phyloP scores from a whole-genome alignment of 2,797 vertebrate genomes.

The Sebastiscus albofasciatus region DNA sequence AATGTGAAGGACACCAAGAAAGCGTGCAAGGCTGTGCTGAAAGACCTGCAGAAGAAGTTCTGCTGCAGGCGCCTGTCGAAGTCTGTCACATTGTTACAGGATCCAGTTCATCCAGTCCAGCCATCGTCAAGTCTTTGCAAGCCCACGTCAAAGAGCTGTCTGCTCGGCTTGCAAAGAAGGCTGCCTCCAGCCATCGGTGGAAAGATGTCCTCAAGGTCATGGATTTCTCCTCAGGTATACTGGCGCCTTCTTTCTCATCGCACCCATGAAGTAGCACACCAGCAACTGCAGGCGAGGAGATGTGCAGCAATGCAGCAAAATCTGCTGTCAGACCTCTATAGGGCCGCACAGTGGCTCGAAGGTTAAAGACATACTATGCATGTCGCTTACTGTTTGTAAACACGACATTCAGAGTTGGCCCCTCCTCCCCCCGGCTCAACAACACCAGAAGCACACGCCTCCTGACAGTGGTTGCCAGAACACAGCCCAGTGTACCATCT shows the following conservation, averaged over 20 bases:
- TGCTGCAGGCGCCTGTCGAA: too few relatives aligned
- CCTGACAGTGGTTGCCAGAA: too few relatives aligned
- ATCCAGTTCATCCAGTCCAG: too few relatives aligned
- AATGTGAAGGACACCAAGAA: neutral
- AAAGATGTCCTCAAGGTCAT: neutral
- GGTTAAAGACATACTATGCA: neutral
- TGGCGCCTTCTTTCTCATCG: neutral
- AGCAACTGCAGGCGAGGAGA: fast-evolving
- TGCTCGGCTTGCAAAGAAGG: too few relatives aligned
- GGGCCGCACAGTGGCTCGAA: neutral
- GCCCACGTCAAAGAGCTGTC: too few relatives aligned
- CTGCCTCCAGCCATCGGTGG: neutral
- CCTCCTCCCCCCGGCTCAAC: too few relatives aligned
- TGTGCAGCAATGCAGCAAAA: neutral
- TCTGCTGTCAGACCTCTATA: neutral
- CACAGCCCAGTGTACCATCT: too few relatives aligned
- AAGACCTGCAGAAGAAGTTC: neutral
- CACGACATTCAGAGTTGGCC: too few relatives aligned
- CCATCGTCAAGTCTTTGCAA: too few relatives aligned
- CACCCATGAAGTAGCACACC: neutral
- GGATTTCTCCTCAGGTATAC: neutral
- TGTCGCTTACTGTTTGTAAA: too few relatives aligned
- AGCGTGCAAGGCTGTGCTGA: neutral
- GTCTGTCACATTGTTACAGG: too few relatives aligned
- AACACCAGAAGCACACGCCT: too few relatives aligned